A percentile compares a stretch with the other conserved stretches of the same genome.
These are phyloP conservation scores for Lutjanus erythropterus DNA, from an alignment of 2,113 vertebrate genomes.

Conservation along the genomic window DNA sequence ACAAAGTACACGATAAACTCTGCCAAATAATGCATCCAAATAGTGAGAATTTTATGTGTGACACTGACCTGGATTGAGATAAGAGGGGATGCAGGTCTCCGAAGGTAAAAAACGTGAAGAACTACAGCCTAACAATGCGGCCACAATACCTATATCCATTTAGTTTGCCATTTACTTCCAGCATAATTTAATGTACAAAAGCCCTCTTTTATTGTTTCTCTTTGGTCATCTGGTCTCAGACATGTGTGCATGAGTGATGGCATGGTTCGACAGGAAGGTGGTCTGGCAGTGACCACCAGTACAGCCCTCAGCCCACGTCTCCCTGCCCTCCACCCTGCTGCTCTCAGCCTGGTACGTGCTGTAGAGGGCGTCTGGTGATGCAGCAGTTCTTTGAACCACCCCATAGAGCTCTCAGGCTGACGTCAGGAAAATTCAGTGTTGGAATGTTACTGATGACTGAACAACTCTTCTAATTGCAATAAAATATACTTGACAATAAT, in stretches of 20 bases:
- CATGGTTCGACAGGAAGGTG: constrained; percentile 48
- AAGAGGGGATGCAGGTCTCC: neutral
- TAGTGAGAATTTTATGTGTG: neutral
- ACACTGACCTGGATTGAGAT: neutral
- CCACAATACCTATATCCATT: neutral
- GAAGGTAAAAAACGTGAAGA: neutral
- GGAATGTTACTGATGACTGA: neutral
- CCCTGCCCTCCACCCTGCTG: constrained; percentile 48
- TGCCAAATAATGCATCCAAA: neutral
- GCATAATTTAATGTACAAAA: neutral
- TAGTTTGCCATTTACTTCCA: neutral
- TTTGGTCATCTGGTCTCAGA: constrained; percentile 20
- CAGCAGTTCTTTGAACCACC: constrained; percentile 30
- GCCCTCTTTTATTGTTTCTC: neutral
- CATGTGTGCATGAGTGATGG: constrained; percentile 39
- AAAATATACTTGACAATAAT: too few relatives aligned
- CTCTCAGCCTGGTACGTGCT: constrained; percentile 61
- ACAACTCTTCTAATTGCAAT: neutral
- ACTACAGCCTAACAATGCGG: neutral
- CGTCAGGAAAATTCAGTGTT: constrained; percentile 6
- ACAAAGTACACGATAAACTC: neutral
- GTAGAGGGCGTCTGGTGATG: constrained; percentile 26
- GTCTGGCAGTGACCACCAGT: constrained; percentile 22
- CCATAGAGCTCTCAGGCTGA: constrained; percentile 3
- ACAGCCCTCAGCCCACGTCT: constrained; percentile 43